Percentiles rank a stretch among this genome's conserved stretches.
phyloP scores from a whole-genome alignment of 2,797 vertebrate genomes.

The Odontamblyopus rebecca region DNA sequence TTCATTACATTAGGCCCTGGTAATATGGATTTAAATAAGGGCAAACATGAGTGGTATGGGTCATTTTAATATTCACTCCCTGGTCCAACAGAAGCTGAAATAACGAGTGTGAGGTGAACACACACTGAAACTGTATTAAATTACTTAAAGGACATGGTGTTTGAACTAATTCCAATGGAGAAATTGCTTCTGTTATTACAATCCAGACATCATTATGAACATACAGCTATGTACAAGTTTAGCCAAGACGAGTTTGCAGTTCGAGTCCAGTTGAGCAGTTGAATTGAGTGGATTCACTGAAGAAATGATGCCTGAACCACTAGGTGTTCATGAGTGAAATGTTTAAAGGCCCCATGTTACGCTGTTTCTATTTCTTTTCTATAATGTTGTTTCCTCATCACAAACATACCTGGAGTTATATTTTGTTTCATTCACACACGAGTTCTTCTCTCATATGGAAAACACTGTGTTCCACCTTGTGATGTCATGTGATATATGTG shows the following conservation, averaged over 20 bases:
- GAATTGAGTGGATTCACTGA: neutral
- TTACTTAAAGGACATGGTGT: slow-evolving; percentile 54
- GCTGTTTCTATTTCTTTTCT: no score
- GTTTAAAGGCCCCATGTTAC: no score
- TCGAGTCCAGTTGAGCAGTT: neutral
- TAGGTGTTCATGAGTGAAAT: no score
- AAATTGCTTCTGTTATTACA: slow-evolving; percentile 59
- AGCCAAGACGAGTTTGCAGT: neutral
- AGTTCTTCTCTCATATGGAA: no score
- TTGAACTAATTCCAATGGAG: slow-evolving; percentile 59
- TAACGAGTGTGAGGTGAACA: slow-evolving; percentile 22
- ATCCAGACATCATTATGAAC: slow-evolving; percentile 36
- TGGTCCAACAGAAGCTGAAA: slow-evolving; percentile 28
- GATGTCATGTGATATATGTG: no score
- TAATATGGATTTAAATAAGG: slow-evolving; percentile 32
- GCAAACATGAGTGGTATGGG: slow-evolving; percentile 33
- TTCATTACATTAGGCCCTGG: slow-evolving; percentile 16
- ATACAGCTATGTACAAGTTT: slow-evolving; percentile 62
- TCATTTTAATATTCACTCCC: slow-evolving; percentile 30
- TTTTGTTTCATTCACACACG: no score
- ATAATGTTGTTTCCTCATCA: no score
- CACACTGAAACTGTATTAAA: slow-evolving; percentile 48
- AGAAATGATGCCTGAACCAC: neutral
- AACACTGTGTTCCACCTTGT: no score
- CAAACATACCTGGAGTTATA: no score